These are phyloP conservation scores for Aleiodes alternator DNA, from an alignment of 2,888 invertebrate genomes.

Conservation along the genomic window DNA sequence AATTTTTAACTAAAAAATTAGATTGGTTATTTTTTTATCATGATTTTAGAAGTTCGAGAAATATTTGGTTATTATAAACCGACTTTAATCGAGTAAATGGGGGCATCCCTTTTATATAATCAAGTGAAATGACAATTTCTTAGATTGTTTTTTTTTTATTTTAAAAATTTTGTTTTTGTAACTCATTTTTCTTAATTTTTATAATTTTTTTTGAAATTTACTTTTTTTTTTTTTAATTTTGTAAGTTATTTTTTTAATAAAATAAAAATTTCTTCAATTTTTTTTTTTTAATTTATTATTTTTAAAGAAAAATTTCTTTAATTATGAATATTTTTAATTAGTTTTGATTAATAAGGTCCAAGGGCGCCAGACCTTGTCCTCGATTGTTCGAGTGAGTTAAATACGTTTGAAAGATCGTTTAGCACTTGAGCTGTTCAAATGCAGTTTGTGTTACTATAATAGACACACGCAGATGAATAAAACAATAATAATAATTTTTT, in stretches of 20 bases:
- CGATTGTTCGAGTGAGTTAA: constrained; percentile 53
- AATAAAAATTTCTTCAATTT: too few relatives aligned
- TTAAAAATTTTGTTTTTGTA: too few relatives aligned
- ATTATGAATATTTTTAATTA: background rate
- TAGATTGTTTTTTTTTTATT: too few relatives aligned
- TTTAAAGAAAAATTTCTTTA: background rate
- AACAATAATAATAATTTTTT: background rate
- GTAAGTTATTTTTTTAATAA: too few relatives aligned
- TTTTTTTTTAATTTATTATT: background rate
- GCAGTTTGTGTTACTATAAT: constrained; percentile 34
- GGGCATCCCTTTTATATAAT: too few relatives aligned
- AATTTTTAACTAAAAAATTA: too few relatives aligned
- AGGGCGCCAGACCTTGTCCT: constrained; percentile 58
- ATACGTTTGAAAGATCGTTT: constrained; percentile 40
- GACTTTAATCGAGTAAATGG: too few relatives aligned
- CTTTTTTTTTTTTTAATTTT: background rate
- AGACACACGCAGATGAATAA: constrained; percentile 11
- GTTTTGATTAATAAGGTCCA: constrained; percentile 12
- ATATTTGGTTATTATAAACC: too few relatives aligned
- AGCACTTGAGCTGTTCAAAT: constrained; percentile 20
- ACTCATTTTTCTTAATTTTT: too few relatives aligned
- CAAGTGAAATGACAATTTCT: too few relatives aligned
- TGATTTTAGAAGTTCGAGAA: too few relatives aligned
- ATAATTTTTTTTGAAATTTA: background rate
- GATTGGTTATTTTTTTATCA: too few relatives aligned